Evolutionary conservation across 2,888 invertebrate genomes (phyloP).

Genomic region (Acrobasis suavella): DNA sequence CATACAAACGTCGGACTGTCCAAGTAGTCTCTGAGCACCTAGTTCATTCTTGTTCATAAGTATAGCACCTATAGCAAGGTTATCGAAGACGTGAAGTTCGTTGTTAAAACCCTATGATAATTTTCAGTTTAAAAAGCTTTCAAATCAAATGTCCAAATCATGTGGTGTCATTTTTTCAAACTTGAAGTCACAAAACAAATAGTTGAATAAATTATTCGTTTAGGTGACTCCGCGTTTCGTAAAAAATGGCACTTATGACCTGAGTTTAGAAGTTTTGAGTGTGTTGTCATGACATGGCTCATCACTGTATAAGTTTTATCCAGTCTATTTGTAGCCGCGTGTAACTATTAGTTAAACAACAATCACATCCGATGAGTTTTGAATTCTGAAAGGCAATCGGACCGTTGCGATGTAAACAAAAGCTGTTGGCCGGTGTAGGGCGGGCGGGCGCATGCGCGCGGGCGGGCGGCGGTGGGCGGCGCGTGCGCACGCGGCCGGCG

Average conservation of each 20-base stretch:
- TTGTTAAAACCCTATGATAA: too few species aligned
- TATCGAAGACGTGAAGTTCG: too few species aligned
- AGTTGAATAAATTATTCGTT: too few species aligned
- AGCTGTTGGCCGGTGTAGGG: slow-evolving; percentile 40
- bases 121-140: too few species aligned
- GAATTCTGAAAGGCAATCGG: slow-evolving; percentile 24
- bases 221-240: too few species aligned
- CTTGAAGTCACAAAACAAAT: too few species aligned
- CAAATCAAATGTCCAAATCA: too few species aligned
- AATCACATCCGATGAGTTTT: slow-evolving; percentile 17
- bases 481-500: slow-evolving; percentile 53
- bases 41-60: too few species aligned
- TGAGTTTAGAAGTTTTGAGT: neutral
- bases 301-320: neutral
- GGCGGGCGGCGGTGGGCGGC: slow-evolving; percentile 44
- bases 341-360: slow-evolving; percentile 22
- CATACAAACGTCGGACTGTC: too few species aligned
- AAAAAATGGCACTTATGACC: neutral
- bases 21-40: too few species aligned
- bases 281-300: neutral
- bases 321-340: slow-evolving; percentile 13
- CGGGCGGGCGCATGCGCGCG: slow-evolving; percentile 42
- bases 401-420: slow-evolving; percentile 53
- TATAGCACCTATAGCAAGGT: too few species aligned
- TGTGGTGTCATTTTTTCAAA: too few species aligned